Percentiles rank a stretch among this genome's conserved stretches.
Evolutionary conservation across 2,888 invertebrate species (phyloP).

Genomic region (Balanococcus diminutus): DNA sequence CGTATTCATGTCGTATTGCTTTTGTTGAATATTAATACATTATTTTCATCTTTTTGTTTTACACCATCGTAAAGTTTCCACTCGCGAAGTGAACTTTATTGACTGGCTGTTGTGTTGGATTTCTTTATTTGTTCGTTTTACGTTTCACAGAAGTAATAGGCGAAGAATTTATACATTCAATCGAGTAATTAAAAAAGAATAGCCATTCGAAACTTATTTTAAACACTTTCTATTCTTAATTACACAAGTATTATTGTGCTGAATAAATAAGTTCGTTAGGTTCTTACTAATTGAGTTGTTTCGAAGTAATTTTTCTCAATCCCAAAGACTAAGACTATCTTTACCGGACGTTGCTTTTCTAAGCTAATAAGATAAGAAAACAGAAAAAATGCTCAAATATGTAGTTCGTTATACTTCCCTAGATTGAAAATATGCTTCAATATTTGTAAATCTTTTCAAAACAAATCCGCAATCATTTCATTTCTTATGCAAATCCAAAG

Average conservation of each 20-base stretch:
- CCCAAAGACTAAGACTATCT: too few species aligned
- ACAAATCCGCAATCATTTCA: not conserved
- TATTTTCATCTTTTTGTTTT: not conserved
- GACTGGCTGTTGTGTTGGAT: not conserved
- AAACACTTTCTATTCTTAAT: not conserved
- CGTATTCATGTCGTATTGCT: not conserved
- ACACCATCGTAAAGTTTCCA: not conserved
- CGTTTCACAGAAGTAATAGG: not conserved
- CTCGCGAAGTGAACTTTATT: not conserved
- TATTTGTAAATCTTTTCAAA: not conserved
- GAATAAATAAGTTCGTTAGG: not conserved
- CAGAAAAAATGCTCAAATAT: not conserved
- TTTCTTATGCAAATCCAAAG: not conserved
- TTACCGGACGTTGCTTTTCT: not conserved
- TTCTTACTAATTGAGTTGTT: not conserved
- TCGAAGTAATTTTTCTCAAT: not conserved
- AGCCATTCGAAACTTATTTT: not conserved
- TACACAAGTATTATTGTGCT: not conserved
- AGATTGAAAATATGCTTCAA: not conserved
- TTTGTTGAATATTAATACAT: not conserved
- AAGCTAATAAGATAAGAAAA: not conserved
- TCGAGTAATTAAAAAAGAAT: not conserved
- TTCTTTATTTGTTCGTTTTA: not conserved
- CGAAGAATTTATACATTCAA: not conserved
- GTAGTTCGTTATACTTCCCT: not conserved